These are phyloP conservation scores for Teinopalpus imperialis DNA, from an alignment of 2,888 invertebrate species.

Conservation along the genomic window DNA sequence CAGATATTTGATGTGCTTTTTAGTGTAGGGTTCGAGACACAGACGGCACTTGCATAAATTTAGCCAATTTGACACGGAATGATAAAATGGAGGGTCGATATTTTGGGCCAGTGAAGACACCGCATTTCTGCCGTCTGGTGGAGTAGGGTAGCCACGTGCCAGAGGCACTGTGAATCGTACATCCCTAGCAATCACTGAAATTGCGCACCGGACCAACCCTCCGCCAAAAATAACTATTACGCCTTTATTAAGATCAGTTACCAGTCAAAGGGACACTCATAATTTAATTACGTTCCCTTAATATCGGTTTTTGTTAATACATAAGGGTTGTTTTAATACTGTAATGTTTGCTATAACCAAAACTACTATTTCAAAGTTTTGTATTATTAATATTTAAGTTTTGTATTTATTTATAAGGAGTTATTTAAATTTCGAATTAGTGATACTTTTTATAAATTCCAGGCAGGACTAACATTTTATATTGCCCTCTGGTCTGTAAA, in stretches of 20 bases:
- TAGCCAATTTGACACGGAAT: constrained; percentile 72
- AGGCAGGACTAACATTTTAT: no score
- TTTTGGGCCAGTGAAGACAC: constrained; percentile 16
- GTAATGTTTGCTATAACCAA: no score
- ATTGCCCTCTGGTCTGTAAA: no score
- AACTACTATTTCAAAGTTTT: background rate
- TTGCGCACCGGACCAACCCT: constrained; percentile 61
- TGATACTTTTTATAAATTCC: no score
- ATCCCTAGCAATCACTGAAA: constrained; percentile 47
- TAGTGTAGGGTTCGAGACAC: constrained; percentile 42
- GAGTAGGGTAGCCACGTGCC: constrained; percentile 26
- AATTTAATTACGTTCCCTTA: constrained; percentile 70
- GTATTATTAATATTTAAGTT: background rate
- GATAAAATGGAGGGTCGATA: constrained; percentile 29
- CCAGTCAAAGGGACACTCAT: constrained; percentile 72
- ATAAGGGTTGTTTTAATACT: constrained; percentile 33
- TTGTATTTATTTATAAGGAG: no score
- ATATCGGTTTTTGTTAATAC: constrained; percentile 57
- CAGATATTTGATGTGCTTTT: constrained; percentile 70
- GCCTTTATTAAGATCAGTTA: constrained; percentile 74
- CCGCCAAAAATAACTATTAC: constrained; percentile 71
- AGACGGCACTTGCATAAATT: constrained; percentile 73
- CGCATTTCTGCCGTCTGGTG: constrained; percentile 12
- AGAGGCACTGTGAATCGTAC: constrained; percentile 26
- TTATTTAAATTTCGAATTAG: no score